Evolutionary conservation across 2,888 invertebrate genomes (phyloP).

Genomic region (Ellobium chinense): DNA sequence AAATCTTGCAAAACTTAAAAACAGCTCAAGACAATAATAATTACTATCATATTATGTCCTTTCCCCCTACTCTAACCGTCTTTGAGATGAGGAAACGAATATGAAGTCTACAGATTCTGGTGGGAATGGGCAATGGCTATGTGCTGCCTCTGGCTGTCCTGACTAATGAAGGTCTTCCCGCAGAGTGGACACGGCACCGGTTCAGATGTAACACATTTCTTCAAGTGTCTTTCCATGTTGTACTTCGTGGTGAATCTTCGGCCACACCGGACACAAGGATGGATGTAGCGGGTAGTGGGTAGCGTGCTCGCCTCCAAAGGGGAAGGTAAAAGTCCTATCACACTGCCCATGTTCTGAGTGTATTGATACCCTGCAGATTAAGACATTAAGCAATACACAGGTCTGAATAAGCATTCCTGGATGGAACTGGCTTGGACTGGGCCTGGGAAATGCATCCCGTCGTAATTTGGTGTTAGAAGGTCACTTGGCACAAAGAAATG

Average conservation of each 20-base stretch:
- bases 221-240: conserved; percentile 46
- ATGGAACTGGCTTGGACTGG: conserved; percentile 11
- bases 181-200: conserved; percentile 8
- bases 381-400: background rate
- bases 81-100: too few relatives aligned
- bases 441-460: too few relatives aligned
- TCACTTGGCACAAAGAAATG: too few relatives aligned
- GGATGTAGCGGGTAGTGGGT: conserved; percentile 34
- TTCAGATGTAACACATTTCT: conserved; percentile 27
- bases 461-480: too few relatives aligned
- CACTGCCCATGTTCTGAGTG: background rate
- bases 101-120: background rate
- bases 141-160: conserved; percentile 33
- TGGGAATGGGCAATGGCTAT: conserved; percentile 25
- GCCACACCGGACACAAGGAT: conserved; percentile 39
- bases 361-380: conserved; percentile 25
- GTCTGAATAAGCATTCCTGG: background rate
- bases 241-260: conserved; percentile 38
- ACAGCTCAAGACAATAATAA: too few relatives aligned
- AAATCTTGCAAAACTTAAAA: too few relatives aligned
- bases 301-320: background rate
- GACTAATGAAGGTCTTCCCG: conserved; percentile 29
- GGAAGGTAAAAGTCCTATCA: background rate
- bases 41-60: too few relatives aligned
- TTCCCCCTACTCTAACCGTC: too few relatives aligned